phyloP scores from a whole-genome alignment of 2,797 vertebrate species.

The Falco peregrinus region DNA sequence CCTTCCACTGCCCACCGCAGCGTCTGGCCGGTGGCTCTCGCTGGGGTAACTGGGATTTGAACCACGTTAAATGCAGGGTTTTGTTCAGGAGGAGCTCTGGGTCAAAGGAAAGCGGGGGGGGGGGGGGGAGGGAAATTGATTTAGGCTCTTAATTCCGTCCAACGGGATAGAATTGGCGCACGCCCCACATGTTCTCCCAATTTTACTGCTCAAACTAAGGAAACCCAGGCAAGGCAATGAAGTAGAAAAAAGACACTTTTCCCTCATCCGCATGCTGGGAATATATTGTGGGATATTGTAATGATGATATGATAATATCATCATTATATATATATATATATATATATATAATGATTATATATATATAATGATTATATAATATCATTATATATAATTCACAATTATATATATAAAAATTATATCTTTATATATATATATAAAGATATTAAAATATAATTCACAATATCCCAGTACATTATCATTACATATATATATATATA shows the following conservation, averaged over 20 bases:
- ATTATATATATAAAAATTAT: too few relatives aligned
- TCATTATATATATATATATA: too few relatives aligned
- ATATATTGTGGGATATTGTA: not conserved
- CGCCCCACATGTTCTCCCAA: not conserved
- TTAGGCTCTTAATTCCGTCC: not conserved
- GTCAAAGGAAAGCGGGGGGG: not conserved
- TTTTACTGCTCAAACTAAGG: not conserved
- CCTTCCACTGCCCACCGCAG: rapidly evolving
- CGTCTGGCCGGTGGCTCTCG: not conserved
- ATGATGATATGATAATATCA: too few relatives aligned
- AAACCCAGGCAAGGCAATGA: not conserved
- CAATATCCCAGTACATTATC: too few relatives aligned
- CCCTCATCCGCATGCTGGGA: not conserved
- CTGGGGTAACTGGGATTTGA: not conserved
- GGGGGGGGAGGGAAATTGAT: too few relatives aligned
- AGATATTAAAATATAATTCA: too few relatives aligned
- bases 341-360: too few relatives aligned
- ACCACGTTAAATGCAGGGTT: not conserved
- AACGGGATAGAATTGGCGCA: not conserved
- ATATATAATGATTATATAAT: too few relatives aligned
- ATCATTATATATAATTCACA: too few relatives aligned
- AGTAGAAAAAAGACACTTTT: not conserved
- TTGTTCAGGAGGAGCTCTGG: not conserved
- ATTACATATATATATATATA: too few relatives aligned
- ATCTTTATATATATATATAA: too few relatives aligned